Conservation (phyloP, 1,140 invertebrate species). For the Metaphire vulgaris region DNA sequence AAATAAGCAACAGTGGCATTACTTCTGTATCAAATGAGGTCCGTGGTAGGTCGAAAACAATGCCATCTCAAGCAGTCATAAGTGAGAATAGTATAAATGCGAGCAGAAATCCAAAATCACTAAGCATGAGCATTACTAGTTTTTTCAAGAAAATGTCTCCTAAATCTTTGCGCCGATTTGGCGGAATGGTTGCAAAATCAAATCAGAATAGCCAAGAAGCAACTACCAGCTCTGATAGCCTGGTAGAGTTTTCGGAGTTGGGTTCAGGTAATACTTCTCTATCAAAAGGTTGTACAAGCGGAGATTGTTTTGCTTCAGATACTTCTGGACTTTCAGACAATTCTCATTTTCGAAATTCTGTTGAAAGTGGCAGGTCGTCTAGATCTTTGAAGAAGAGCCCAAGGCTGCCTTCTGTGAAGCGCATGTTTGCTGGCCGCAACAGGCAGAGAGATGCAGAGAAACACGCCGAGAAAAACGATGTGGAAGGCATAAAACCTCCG, state of each 20-base stretch:
- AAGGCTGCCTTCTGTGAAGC: neutral
- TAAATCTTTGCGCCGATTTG: conserved; percentile 3
- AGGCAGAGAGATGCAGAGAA: neutral
- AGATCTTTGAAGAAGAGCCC: neutral
- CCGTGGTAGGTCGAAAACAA: neutral
- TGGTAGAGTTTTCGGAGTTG: neutral
- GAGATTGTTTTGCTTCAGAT: no score
- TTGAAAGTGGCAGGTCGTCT: neutral
- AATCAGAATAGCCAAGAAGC: neutral
- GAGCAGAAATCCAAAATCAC: conserved; percentile 5
- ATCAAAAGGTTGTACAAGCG: neutral
- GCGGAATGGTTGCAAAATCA: neutral
- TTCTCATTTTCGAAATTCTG: neutral
- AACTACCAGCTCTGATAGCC: neutral
- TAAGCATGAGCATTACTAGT: conserved; percentile 15
- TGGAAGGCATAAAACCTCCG: neutral
- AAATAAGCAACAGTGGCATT: neutral
- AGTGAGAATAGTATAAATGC: neutral
- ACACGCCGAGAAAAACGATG: neutral
- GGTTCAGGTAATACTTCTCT: neutral
- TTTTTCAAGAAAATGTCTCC: conserved; percentile 23
- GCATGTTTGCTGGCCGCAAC: neutral
- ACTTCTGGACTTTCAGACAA: no score
- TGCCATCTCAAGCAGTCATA: neutral
- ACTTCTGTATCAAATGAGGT: neutral